phyloP scores from a whole-genome alignment of 2,888 invertebrate species.

The Clistopyga incitator region DNA sequence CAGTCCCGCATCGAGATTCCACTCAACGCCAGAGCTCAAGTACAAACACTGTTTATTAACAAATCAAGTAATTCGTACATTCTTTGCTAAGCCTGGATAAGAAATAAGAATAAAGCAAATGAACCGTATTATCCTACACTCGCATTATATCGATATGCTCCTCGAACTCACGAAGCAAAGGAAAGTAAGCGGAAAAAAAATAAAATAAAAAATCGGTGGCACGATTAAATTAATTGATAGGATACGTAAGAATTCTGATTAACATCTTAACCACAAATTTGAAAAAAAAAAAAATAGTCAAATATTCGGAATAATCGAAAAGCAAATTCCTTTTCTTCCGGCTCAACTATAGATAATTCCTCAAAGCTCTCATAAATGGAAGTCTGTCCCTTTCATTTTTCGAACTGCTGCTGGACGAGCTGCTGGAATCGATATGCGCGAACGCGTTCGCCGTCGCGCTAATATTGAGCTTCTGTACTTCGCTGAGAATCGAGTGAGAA shows the following conservation, averaged over 20 bases:
- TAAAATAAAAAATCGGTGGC: background rate
- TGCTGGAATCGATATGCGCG: background rate
- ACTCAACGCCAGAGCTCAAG: slow-evolving; percentile 16
- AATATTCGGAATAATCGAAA: too few species aligned
- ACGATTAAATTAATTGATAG: background rate
- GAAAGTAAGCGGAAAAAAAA: background rate
- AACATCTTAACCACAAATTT: background rate
- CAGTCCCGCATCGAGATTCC: background rate
- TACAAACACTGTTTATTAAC: slow-evolving; percentile 30
- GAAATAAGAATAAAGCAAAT: slow-evolving; percentile 6
- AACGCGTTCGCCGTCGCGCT: slow-evolving; percentile 6
- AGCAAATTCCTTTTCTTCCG: too few species aligned
- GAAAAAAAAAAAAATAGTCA: too few species aligned
- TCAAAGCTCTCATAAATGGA: slow-evolving; percentile 26
- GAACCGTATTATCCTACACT: background rate
- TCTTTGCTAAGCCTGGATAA: background rate
- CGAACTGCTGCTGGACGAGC: slow-evolving; percentile 21
- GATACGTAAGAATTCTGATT: background rate
- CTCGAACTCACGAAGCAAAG: background rate
- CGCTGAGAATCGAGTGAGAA: slow-evolving; percentile 40
- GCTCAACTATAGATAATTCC: background rate
- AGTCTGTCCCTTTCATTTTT: slow-evolving; percentile 14
- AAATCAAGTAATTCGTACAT: slow-evolving; percentile 2
- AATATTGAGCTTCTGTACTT: slow-evolving; percentile 56
- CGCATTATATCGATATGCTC: background rate